phyloP scores from a whole-genome alignment of 2,113 vertebrate species.

The Corvus hawaiiensis region DNA sequence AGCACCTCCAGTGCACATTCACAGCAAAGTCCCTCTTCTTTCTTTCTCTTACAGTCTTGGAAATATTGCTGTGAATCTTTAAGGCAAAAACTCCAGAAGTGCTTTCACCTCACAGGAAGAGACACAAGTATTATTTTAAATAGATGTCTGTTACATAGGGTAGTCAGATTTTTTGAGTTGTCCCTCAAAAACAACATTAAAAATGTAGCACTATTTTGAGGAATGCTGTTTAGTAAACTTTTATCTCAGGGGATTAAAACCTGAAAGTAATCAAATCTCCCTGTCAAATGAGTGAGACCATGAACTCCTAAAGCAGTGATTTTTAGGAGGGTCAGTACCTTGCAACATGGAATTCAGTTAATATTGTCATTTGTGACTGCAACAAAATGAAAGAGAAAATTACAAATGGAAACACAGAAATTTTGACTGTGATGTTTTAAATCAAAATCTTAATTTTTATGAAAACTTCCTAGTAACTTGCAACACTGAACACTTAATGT shows the following conservation, averaged over 20 bases:
- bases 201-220: neutral
- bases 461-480: slow-evolving; percentile 7
- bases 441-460: slow-evolving; percentile 1
- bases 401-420: slow-evolving; percentile 2
- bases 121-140: neutral
- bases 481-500: neutral
- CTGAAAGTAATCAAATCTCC: neutral
- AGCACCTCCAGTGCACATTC: neutral
- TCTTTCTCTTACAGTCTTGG: neutral
- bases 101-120: neutral
- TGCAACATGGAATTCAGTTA: neutral
- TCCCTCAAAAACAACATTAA: neutral
- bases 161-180: neutral
- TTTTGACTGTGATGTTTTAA: neutral
- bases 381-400: slow-evolving; percentile 2
- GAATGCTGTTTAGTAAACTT: neutral
- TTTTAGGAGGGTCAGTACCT: neutral
- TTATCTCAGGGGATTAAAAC: neutral
- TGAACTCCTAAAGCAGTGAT: neutral
- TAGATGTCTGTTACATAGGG: neutral
- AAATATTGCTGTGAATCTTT: neutral
- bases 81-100: neutral
- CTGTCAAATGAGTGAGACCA: neutral
- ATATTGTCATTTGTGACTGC: neutral
- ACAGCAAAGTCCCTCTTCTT: neutral